Evolutionary conservation across 2,113 vertebrate species (phyloP).

Genomic region (Okapia johnstoni): DNA sequence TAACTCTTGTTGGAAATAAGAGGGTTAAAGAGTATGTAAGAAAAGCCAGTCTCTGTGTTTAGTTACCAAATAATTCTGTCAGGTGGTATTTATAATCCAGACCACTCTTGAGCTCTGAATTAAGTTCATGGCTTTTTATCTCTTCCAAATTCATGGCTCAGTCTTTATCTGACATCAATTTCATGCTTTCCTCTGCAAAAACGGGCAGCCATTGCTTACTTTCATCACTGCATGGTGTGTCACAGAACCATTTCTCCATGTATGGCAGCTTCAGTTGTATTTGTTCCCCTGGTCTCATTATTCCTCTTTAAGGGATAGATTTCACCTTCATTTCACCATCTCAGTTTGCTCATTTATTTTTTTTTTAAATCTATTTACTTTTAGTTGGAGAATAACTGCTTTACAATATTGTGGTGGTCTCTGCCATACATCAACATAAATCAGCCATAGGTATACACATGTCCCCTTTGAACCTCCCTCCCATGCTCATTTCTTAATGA

Average conservation of each 20-base stretch:
- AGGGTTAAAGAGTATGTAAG: background rate
- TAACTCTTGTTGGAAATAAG: background rate
- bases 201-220: background rate
- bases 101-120: background rate
- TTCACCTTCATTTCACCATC: background rate
- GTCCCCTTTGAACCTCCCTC: background rate
- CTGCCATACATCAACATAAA: background rate
- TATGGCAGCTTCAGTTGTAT: background rate
- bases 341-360: background rate
- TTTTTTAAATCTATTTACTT: background rate
- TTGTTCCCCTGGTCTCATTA: background rate
- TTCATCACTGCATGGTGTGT: background rate
- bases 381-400: background rate
- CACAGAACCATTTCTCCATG: background rate
- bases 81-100: background rate
- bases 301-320: background rate
- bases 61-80: conserved; percentile 3
- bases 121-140: background rate
- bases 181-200: conserved; percentile 34
- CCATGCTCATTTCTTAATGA: background rate
- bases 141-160: background rate
- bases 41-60: background rate
- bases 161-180: conserved; percentile 18
- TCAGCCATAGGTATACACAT: background rate
- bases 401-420: background rate